Evolutionary conservation across 2,888 invertebrate genomes (phyloP).

Genomic region (Volucella bombylans): DNA sequence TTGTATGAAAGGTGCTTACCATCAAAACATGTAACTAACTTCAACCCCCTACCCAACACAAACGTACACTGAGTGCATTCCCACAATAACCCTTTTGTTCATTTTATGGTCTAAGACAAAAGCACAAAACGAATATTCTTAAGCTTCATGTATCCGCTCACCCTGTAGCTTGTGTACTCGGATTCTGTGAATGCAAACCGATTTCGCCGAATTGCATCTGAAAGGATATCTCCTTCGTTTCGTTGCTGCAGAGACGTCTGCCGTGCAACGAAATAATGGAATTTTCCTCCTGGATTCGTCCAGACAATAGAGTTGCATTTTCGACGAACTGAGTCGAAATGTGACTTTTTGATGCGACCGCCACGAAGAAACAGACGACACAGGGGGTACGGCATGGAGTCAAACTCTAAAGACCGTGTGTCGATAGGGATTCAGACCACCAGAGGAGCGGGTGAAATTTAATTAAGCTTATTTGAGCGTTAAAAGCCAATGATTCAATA

Average conservation of each 20-base stretch:
- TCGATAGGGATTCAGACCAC: conserved; percentile 6
- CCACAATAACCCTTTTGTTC: conserved; percentile 73
- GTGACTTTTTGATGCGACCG: conserved; percentile 70
- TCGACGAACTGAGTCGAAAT: conserved; percentile 77
- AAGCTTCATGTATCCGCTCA: conserved; percentile 50
- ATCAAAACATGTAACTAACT: conserved; percentile 66
- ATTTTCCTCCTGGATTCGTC: conserved; percentile 82
- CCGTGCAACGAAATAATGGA: conserved; percentile 79
- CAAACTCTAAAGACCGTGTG: too few relatives aligned
- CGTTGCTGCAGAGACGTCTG: conserved; percentile 44
- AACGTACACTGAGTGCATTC: conserved; percentile 58
- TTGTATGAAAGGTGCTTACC: conserved; percentile 41
- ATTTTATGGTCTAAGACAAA: conserved; percentile 69
- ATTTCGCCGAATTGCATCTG: conserved; percentile 72
- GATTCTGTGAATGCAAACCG: conserved; percentile 27
- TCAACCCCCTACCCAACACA: background rate
- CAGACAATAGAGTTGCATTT: conserved; percentile 81
- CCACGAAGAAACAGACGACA: conserved; percentile 29
- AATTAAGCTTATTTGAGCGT: conserved; percentile 83
- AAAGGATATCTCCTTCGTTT: conserved; percentile 54
- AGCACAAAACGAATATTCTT: conserved; percentile 56
- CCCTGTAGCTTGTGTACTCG: conserved; percentile 1
- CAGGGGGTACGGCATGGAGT: too few relatives aligned
- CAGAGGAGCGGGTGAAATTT: conserved; percentile 78
- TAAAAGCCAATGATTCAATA: conserved; percentile 82